Base-by-base conservation (phyloP, 53 echinoderm and acorn worm species). In the Paracentrotus lividus region DNA sequence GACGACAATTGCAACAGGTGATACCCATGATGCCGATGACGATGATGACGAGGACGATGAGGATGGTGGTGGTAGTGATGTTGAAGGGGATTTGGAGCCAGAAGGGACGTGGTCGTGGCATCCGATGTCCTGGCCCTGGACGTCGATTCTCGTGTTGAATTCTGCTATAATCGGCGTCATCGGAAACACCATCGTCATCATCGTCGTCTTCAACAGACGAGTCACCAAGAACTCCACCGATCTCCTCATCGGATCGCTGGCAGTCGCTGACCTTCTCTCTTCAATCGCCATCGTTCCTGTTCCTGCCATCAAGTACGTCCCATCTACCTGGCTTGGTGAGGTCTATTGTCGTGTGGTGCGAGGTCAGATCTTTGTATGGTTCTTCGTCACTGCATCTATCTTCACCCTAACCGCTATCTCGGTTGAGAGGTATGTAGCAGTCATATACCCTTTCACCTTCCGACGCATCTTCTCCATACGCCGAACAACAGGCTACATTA, bases 81-180 rank as follows among this genome's bases (percentile, higher is more conserved):
- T 5, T 40, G 72, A 38, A 15, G 9, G 64, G 9, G 64, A 29
- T 31, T 64, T 76, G 14, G 47, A 1, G n/a, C 47, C 81, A 32
- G 12, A 5, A 24, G 81, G 16, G 26, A 45, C n/a, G 2, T 86
- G 86, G 86, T 29, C 86, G 8, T 86, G 86, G 86, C 33, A 86
- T 23, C 57, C 86, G 15, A 86, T 86, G 86, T 32, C 53, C 20
- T 86, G 86, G 86, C 53, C 86, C 7, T 86, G 86, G 86, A 54
- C 55, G 1, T 55, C 86, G 38, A 86, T 86, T 56, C 86, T 86
- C 56, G 31, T 29, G 10, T 29, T 86, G 54, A 86, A 54, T 54
- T 86, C 86, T 34, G 86, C 86, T 9, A 86, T 86, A 14, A 49
- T 86, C 38, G 86, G 86, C 86, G 15, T 86, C 56, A 21, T 86